These are phyloP conservation scores for Drosophila leontia DNA, from an alignment of 1,140 invertebrate genomes.

Conservation along the genomic window DNA sequence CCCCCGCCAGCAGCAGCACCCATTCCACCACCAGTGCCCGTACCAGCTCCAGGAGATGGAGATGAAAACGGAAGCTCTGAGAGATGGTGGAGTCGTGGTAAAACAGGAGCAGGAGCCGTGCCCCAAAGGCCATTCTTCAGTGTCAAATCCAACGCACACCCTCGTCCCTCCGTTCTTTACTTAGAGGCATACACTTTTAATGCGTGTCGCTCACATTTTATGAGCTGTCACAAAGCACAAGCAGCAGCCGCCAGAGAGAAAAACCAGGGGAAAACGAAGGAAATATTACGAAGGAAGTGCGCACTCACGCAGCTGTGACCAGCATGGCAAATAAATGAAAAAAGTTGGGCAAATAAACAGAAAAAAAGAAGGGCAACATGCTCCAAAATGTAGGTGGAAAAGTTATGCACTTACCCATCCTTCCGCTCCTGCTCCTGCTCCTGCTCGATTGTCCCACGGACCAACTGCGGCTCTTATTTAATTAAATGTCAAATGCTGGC, in stretches of 20 bases:
- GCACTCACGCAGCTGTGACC: conserved; percentile 78
- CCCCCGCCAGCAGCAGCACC: conserved; percentile 19
- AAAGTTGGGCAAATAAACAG: conserved; percentile 73
- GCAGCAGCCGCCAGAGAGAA: conserved; percentile 40
- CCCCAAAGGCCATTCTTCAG: conserved; percentile 76
- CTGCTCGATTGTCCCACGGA: neutral
- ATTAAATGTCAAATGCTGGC: conserved; percentile 76
- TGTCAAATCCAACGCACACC: conserved; percentile 67
- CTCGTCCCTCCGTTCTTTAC: conserved; percentile 15
- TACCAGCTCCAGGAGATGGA: neutral
- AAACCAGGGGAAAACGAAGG: conserved; percentile 42
- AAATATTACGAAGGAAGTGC: conserved; percentile 69
- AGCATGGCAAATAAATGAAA: conserved; percentile 81
- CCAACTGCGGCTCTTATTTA: conserved; percentile 67
- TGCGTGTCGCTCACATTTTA: conserved; percentile 81
- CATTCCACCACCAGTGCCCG: conserved; percentile 1
- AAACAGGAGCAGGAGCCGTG: conserved; percentile 24
- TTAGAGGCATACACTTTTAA: conserved; percentile 68
- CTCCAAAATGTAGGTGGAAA: conserved; percentile 65
- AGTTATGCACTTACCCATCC: conserved; percentile 59
- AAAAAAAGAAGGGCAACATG: conserved; percentile 37
- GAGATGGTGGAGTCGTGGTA: conserved; percentile 3
- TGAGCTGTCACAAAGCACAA: conserved; percentile 77
- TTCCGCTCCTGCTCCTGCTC: neutral
- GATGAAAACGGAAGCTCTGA: neutral